Conservation (phyloP, 2,888 invertebrate species). For the Pseudococcus viburni region DNA sequence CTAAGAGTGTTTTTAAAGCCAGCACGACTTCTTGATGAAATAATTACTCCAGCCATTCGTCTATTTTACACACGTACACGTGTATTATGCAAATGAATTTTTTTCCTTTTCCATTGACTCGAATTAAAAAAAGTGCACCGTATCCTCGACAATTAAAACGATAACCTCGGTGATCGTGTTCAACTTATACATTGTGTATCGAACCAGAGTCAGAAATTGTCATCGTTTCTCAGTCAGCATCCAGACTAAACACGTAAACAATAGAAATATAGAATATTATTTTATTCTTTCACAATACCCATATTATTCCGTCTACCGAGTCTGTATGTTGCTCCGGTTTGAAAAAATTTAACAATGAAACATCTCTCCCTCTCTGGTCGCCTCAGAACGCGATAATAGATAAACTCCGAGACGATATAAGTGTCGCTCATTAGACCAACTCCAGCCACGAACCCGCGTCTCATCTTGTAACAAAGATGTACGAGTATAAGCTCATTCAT, state of each 20-base stretch:
- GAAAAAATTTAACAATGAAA: constrained; percentile 23
- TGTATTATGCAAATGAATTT: constrained; percentile 43
- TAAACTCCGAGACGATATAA: constrained; percentile 49
- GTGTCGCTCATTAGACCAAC: constrained; percentile 54
- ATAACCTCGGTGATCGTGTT: constrained; percentile 22
- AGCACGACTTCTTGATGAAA: constrained; percentile 8
- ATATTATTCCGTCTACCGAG: constrained; percentile 50
- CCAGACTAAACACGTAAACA: constrained; percentile 39
- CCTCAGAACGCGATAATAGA: neutral
- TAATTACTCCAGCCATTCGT: constrained; percentile 1
- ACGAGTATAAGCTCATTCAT: constrained; percentile 36
- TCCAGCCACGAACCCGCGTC: constrained; percentile 7
- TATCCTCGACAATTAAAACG: constrained; percentile 36
- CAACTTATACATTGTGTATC: neutral
- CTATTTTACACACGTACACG: neutral
- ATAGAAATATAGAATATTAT: constrained; percentile 57
- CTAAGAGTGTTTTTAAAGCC: neutral
- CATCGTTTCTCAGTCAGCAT: constrained; percentile 25
- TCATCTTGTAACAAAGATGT: constrained; percentile 47
- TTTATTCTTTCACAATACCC: constrained; percentile 46
- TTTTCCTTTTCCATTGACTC: neutral
- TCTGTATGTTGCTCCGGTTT: neutral
- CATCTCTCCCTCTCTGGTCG: neutral
- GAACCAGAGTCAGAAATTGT: constrained; percentile 32
- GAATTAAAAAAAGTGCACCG: neutral